Evolutionary conservation across 1,140 invertebrate genomes (phyloP).

Genomic region (Drosophila subobscura): DNA sequence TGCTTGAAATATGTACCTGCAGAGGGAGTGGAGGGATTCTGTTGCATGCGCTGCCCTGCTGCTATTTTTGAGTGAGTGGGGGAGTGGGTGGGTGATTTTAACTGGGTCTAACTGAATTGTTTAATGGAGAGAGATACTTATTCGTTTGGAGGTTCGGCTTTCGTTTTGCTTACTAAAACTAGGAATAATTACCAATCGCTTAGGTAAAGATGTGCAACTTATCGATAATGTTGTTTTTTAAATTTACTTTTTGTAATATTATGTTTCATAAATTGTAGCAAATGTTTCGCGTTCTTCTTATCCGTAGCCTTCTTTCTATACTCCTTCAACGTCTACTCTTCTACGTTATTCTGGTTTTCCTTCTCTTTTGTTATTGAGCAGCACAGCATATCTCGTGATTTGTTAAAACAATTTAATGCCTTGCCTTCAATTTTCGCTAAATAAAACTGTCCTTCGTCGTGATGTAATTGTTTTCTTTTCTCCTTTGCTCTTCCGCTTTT

Average conservation of each 20-base stretch:
- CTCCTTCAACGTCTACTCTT: constrained; percentile 24
- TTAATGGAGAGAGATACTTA: constrained; percentile 42
- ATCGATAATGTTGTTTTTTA: constrained; percentile 53
- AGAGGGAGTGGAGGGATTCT: background rate
- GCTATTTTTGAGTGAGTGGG: constrained; percentile 24
- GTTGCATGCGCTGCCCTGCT: constrained; percentile 40
- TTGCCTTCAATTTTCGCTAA: constrained; percentile 70
- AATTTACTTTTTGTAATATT: constrained; percentile 52
- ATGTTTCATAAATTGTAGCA: constrained; percentile 68
- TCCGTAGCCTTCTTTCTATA: constrained; percentile 22
- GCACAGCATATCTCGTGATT: constrained; percentile 78
- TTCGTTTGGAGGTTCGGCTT: constrained; percentile 24
- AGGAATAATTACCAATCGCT: constrained; percentile 79
- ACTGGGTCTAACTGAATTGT: constrained; percentile 32
- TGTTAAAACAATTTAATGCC: constrained; percentile 70
- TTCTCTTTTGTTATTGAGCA: constrained; percentile 70
- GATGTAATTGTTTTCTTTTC: constrained; percentile 45
- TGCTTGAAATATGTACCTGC: constrained; percentile 27
- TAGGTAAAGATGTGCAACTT: constrained; percentile 82
- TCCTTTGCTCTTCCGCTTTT: constrained; percentile 15
- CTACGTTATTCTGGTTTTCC: constrained; percentile 26
- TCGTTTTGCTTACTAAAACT: constrained; percentile 66
- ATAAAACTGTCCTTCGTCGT: constrained; percentile 50
- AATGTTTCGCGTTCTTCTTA: constrained; percentile 44
- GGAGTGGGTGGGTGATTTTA: constrained; percentile 4